Percentiles rank a stretch among this genome's conserved stretches.
These are phyloP conservation scores for Microcebus tavaratra DNA, from an alignment of 2,113 vertebrate species.

Conservation along the genomic window DNA sequence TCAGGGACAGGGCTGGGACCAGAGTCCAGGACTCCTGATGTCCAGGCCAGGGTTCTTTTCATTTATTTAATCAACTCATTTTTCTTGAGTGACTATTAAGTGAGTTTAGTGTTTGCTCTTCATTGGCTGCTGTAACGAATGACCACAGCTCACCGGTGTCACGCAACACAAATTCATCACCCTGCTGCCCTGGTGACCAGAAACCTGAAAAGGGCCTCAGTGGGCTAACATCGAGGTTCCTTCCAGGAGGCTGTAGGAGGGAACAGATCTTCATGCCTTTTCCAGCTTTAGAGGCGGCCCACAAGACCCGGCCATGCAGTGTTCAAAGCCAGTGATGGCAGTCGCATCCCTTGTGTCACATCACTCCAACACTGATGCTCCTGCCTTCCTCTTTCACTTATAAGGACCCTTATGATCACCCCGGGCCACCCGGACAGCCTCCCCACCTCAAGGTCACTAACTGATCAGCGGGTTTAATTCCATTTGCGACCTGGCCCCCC, in stretches of 20 bases:
- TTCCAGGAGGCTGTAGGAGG: not conserved
- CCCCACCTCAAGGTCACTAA: not conserved
- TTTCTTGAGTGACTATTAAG: not conserved
- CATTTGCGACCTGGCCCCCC: not conserved
- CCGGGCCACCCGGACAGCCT: not conserved
- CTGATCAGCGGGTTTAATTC: not conserved
- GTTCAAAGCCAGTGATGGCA: not conserved
- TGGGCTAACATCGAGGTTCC: not conserved
- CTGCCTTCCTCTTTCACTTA: not conserved
- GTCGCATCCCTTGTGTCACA: rapidly evolving
- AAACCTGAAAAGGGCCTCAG: not conserved
- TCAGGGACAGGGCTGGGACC: not conserved
- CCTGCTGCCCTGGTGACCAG: not conserved
- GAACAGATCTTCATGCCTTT: not conserved
- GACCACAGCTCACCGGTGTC: not conserved
- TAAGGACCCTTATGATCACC: not conserved
- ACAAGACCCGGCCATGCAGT: not conserved
- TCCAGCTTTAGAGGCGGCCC: not conserved
- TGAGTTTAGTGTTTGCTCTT: not conserved
- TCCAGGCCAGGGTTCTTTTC: not conserved
- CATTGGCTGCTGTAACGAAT: not conserved
- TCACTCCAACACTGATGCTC: not conserved
- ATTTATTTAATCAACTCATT: not conserved
- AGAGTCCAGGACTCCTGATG: not conserved
- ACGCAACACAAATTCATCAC: not conserved